Base-by-base conservation (phyloP, 2,113 vertebrate species). In the Chamaetylas fuelleborni region DNA sequence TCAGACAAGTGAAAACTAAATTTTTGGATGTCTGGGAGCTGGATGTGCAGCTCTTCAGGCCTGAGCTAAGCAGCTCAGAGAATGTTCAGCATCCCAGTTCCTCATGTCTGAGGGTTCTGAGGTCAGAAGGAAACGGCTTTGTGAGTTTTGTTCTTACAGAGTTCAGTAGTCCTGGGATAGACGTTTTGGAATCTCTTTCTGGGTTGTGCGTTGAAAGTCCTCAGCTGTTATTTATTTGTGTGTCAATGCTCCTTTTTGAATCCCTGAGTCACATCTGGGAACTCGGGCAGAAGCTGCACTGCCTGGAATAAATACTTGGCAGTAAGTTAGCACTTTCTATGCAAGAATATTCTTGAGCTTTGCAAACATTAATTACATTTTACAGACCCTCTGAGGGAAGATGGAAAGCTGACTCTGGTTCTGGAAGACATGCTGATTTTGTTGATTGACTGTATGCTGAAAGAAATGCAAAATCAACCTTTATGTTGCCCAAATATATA, bases 351-450 rank as follows among this genome's bases (percentile, higher is more conserved):
- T 93, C 51, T 84, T 45, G 83, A 64, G 57, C 57, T 86, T 53
- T 92, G 43, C 81, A 87, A 89, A 84, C 23, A 91, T 93, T 92
- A 92, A 93, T 96, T 94, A 79, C 81, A 31, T 86, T 91, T 87
- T 71, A 69, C 42, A 74, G 69, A 48, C 43, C 73, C 48, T 89
- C 51, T 65, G 53, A 87, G 91, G 58, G 50, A 71, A 92, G 65
- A 71, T 18, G 12, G 73, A 84, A 91, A 80, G 31, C 40, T 79
- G 90, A 61, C 91, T 82, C 74, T 80, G 36, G 10, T 57, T 95
- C 79, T 91, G 71, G 87, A 85, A 73, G 81, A 62, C 91, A 82
- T 62, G 66, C 87, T 94, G 87, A 62, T 94, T 82, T 89, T 82
- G 45, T 86, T 91, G 96, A 92, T 89, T 91, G 91, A 50, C 65